Evolutionary conservation across 2,797 vertebrate species (phyloP).

Genomic region (Enteromius paludinosus): DNA sequence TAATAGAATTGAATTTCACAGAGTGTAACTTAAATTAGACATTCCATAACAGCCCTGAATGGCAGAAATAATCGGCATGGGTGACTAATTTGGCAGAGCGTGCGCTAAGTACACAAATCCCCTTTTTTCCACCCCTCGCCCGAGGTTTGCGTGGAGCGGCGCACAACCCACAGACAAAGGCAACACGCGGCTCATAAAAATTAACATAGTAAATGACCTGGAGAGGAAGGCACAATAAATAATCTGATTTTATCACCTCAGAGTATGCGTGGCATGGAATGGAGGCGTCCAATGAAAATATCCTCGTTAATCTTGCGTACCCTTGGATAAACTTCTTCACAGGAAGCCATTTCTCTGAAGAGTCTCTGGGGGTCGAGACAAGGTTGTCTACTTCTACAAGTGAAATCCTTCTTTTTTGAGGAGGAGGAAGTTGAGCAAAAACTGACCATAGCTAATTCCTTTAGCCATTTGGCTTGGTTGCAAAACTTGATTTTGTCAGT

Average conservation of each 20-base stretch:
- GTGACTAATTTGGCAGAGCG: constrained; percentile 91
- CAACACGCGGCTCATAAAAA: constrained; percentile 93
- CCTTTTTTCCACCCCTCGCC: constrained; percentile 79
- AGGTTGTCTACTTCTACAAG: constrained; percentile 82
- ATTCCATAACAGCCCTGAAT: constrained; percentile 85
- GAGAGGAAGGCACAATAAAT: constrained; percentile 91
- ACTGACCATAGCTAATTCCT: constrained; percentile 79
- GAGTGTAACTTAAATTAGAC: constrained; percentile 90
- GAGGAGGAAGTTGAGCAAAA: constrained; percentile 67
- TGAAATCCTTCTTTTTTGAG: constrained; percentile 63
- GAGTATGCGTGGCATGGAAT: constrained; percentile 77
- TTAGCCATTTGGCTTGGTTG: constrained; percentile 51
- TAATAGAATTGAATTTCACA: constrained; percentile 91
- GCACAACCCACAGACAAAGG: constrained; percentile 90
- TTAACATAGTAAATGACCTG: constrained; percentile 97
- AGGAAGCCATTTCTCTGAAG: constrained; percentile 89
- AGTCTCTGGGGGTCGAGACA: constrained; percentile 86
- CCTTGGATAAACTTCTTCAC: constrained; percentile 87
- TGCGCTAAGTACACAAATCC: constrained; percentile 94
- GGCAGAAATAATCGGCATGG: constrained; percentile 94
- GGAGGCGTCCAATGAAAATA: constrained; percentile 90
- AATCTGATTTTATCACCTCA: constrained; percentile 87
- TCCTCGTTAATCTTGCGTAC: constrained; percentile 86
- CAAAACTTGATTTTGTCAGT: background rate
- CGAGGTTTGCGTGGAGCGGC: constrained; percentile 89